Conservation (phyloP, 2,113 vertebrate species). For the Chrysemys picta region DNA sequence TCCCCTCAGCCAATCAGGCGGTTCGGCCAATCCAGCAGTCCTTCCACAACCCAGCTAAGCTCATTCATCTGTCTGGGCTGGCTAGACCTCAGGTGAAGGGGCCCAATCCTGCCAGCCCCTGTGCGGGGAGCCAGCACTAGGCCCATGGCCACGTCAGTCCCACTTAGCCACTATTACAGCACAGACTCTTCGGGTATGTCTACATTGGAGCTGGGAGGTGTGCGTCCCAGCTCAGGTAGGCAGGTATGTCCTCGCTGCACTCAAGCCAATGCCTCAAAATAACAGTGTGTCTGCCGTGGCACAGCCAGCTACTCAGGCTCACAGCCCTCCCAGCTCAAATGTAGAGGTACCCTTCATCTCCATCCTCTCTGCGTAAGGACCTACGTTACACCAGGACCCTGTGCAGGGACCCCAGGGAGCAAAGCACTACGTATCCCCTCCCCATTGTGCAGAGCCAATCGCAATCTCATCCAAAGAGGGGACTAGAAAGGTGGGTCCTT, state of each 20-base stretch:
- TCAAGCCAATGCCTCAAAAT: neutral
- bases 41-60: neutral
- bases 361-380: neutral
- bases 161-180: neutral
- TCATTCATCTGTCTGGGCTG: neutral
- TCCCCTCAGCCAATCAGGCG: neutral
- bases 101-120: neutral
- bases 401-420: neutral
- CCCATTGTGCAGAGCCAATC: neutral
- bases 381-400: neutral
- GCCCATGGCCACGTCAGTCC: neutral
- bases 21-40: neutral
- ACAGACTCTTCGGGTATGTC: neutral
- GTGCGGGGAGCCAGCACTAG: neutral
- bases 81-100: neutral
- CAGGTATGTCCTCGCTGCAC: neutral
- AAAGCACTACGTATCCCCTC: neutral
- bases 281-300: neutral
- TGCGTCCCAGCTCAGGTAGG: neutral
- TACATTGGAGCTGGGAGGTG: neutral
- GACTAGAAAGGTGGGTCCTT: neutral
- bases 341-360: neutral
- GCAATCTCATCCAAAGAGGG: neutral
- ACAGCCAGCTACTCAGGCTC: neutral
- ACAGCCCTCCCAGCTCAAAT: neutral